Evolutionary conservation across 2,797 vertebrate genomes (phyloP).

Genomic region (Netta rufina): DNA sequence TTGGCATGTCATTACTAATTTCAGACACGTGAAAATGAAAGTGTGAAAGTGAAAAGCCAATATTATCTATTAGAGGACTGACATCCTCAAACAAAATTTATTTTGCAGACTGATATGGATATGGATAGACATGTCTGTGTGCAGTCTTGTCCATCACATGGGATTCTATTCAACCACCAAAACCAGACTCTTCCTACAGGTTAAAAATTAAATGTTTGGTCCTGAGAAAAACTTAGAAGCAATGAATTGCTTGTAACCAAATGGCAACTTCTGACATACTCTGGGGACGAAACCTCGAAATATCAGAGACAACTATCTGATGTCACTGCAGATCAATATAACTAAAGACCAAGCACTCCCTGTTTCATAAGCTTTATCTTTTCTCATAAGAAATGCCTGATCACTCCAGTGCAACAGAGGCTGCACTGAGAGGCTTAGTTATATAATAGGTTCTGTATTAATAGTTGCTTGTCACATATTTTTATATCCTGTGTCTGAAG

Average conservation of each 20-base stretch:
- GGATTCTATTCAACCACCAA: not conserved
- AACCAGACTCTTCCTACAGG: not conserved
- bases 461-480: not conserved
- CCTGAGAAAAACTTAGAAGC: not conserved
- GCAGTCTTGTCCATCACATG: not conserved
- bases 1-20: not conserved
- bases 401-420: not conserved
- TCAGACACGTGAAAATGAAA: not conserved
- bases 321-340: not conserved
- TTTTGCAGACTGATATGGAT: not conserved
- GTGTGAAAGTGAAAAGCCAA: not conserved
- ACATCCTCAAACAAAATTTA: not conserved
- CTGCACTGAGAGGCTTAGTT: not conserved
- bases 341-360: not conserved
- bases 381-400: not conserved
- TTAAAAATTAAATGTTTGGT: not conserved
- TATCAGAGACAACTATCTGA: not conserved
- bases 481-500: conserved; percentile 7
- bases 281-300: not conserved
- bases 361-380: not conserved
- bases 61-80: not conserved
- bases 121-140: not conserved
- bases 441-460: not conserved
- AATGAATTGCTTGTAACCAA: not conserved
- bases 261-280: not conserved